Percentiles rank a stretch among this genome's conserved stretches.
These are phyloP conservation scores for Alaudala cheleensis DNA, from an alignment of 2,113 vertebrate species.

Conservation along the genomic window DNA sequence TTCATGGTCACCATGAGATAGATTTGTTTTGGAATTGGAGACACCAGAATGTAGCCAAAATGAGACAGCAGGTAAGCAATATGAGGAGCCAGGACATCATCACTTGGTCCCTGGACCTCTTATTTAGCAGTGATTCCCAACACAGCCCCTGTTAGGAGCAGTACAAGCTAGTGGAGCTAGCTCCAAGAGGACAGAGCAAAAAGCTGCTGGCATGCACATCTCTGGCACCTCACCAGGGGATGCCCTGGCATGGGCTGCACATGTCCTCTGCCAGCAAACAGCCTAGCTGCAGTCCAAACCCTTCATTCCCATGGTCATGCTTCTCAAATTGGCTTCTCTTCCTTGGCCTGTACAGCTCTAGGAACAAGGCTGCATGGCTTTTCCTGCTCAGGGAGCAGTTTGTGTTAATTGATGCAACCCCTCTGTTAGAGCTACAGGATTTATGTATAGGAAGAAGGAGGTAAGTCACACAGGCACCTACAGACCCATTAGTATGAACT, in stretches of 20 bases:
- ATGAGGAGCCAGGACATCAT: neutral
- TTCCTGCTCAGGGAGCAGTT: neutral
- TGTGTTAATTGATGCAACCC: neutral
- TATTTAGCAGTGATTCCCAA: neutral
- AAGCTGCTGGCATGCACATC: neutral
- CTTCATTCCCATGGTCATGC: neutral
- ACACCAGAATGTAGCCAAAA: neutral
- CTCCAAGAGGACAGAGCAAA: neutral
- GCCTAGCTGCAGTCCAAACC: neutral
- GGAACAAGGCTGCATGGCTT: fast-evolving
- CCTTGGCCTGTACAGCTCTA: neutral
- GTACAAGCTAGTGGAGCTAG: neutral
- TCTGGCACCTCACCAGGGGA: fast-evolving
- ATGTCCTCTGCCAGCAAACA: neutral
- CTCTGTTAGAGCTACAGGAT: neutral
- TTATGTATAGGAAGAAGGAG: neutral
- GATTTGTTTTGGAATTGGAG: neutral
- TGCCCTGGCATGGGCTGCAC: neutral
- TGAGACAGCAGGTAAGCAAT: neutral
- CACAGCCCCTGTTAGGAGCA: neutral
- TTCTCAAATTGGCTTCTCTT: neutral
- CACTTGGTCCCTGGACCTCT: neutral
- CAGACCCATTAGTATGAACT: neutral
- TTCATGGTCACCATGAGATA: neutral
- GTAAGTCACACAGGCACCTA: neutral